Evolutionary conservation across 2,888 invertebrate species (phyloP), one percentile per base, ranked within the genome.

Genomic region (Meteorus cinctellus): DNA sequence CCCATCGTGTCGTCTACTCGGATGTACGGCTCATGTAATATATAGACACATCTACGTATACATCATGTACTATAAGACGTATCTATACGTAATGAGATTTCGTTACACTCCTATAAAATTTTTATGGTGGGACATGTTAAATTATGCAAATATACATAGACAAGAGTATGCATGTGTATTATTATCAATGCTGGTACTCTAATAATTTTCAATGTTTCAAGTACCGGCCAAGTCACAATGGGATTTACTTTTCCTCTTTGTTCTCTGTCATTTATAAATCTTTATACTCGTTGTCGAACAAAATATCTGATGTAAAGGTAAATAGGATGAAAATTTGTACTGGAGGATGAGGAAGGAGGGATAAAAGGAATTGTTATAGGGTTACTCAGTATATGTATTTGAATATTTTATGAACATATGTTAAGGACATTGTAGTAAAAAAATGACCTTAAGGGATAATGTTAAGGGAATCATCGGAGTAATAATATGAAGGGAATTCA

Each of bases 31-130:
- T 69, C 48, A 55, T 31, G 55, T 55, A 69, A 55, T 34, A 55
- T 34, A 68, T 31, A 69, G 29, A 51, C n/a, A 29, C n/a, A 62
- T 62, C 31, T n/a, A 10, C 34, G 29, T 19, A 55, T 19, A 55
- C 55, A 55, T 55, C 62, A 29, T 62, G n/a, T 62, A 34, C n/a
- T 16, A 16, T 62, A 31, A 10, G 8, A 31, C n/a, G 27, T 62
- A 62, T 62, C 36, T 62, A 62, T 27, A 62, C 27, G 62, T 62
- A 71, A 71, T 71, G 62, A 41, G 45, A 72, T 60, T 74, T 74
- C 63, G 67, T 74, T 74, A 74, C 31, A 68, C 67, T 59, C 31
- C 14, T 66, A 66, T 74, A 74, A 74, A 74, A 74, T n/a, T 74
- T 74, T 67, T 29, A 74, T 67, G 55, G 59, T 12, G 63, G 29